Conservation (phyloP, 2,113 vertebrate genomes). For the Phylloscopus trochiloides region DNA sequence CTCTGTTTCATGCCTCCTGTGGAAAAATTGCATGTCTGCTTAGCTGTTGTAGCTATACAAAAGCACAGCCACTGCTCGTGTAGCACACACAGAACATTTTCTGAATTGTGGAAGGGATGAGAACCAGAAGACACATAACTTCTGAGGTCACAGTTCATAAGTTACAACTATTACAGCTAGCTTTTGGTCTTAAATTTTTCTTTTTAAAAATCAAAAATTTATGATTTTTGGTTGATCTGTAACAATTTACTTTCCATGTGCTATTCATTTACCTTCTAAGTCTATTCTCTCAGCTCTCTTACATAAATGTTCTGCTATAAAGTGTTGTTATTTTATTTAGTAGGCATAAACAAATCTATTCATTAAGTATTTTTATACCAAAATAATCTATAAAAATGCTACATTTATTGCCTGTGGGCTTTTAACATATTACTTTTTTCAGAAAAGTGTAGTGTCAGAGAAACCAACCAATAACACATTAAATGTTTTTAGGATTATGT, state of each 20-base stretch:
- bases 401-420: background rate
- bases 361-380: background rate
- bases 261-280: background rate
- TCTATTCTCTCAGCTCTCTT: background rate
- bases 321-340: background rate
- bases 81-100: background rate
- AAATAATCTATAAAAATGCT: background rate
- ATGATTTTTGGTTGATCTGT: background rate
- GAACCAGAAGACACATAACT: background rate
- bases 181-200: background rate
- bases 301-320: background rate
- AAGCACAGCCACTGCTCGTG: background rate
- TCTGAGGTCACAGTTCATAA: background rate
- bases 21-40: background rate
- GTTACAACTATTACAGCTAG: background rate
- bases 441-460: background rate
- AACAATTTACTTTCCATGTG: background rate
- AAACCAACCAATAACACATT: background rate
- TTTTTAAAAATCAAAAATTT: too few species aligned
- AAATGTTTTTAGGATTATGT: background rate
- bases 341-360: background rate
- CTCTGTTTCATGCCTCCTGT: background rate
- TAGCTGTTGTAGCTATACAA: background rate
- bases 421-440: background rate
- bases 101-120: background rate